phyloP scores from a whole-genome alignment of 2,797 vertebrate species.

The Apogon hyalosoma region DNA sequence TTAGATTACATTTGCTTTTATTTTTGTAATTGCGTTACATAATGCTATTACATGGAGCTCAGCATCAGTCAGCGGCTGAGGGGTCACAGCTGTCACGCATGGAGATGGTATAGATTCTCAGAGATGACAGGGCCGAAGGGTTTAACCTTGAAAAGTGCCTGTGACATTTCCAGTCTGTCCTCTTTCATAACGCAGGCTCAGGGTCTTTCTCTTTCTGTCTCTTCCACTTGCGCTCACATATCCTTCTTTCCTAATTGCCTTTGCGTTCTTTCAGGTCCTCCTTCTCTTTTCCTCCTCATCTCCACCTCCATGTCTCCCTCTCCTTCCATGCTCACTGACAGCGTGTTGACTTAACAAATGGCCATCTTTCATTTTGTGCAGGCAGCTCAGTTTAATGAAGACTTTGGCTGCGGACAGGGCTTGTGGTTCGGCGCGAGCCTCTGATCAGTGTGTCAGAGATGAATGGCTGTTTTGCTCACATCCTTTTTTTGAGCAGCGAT shows the following conservation, averaged over 20 bases:
- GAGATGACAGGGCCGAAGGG: conserved; percentile 39
- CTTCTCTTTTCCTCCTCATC: not conserved
- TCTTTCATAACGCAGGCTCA: conserved; percentile 22
- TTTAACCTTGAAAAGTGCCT: conserved; percentile 50
- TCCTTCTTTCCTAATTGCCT: conserved; percentile 23
- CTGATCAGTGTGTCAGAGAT: conserved; percentile 43
- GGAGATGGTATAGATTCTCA: conserved; percentile 50
- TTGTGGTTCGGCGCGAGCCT: conserved; percentile 4
- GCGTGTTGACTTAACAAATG: conserved; percentile 60
- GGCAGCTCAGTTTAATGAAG: conserved; percentile 46
- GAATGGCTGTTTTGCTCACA: conserved; percentile 9
- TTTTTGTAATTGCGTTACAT: not conserved
- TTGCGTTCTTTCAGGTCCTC: not conserved
- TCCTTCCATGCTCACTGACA: conserved; percentile 16
- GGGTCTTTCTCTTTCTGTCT: conserved; percentile 10
- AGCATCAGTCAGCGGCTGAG: conserved; percentile 28
- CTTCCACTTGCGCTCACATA: conserved; percentile 8
- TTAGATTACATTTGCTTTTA: too few species aligned
- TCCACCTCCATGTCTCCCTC: not conserved
- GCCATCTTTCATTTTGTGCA: conserved; percentile 47
- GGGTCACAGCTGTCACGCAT: conserved; percentile 28
- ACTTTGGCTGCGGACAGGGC: conserved; percentile 18
- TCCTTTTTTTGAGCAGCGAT: conserved; percentile 17
- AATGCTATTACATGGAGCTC: not conserved
- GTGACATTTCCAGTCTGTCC: conserved; percentile 38